A percentile compares a stretch with the other conserved stretches of the same genome.
phyloP scores from a whole-genome alignment of 2,797 vertebrate genomes.

The Cryptoprocta ferox region DNA sequence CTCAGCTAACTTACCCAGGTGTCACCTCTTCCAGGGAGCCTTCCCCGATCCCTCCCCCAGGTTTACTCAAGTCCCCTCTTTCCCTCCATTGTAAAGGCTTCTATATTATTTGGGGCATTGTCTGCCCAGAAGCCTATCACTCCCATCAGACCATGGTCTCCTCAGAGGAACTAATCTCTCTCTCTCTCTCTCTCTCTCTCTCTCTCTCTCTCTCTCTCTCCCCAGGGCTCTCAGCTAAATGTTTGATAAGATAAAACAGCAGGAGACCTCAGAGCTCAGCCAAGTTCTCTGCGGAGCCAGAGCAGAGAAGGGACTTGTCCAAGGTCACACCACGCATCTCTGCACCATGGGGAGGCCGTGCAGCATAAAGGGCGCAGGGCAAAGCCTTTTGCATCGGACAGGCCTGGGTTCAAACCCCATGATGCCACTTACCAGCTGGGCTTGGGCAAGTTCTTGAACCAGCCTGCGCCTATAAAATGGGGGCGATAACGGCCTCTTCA shows the following conservation, averaged over 20 bases:
- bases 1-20: neutral
- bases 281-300: conserved; percentile 46
- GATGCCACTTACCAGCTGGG: neutral
- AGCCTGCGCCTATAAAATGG: neutral
- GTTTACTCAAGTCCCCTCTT: neutral
- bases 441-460: neutral
- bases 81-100: neutral
- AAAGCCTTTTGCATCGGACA: neutral
- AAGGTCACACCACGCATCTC: neutral
- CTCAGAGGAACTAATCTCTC: conserved; percentile 39
- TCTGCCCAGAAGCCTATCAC: neutral
- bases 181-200: neutral
- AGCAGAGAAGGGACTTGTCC: conserved; percentile 43
- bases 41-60: neutral
- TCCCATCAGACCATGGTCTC: neutral
- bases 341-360: neutral
- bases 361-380: fast-evolving
- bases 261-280: conserved; percentile 19
- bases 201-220: neutral
- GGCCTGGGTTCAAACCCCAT: neutral
- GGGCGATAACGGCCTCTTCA: neutral
- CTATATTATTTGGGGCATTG: neutral
- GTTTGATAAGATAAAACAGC: conserved; percentile 51
- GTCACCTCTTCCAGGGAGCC: conserved; percentile 7
- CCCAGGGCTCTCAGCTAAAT: conserved; percentile 25